Conservation (phyloP, 2,888 invertebrate genomes). For the Agriopis aurantiaria region DNA sequence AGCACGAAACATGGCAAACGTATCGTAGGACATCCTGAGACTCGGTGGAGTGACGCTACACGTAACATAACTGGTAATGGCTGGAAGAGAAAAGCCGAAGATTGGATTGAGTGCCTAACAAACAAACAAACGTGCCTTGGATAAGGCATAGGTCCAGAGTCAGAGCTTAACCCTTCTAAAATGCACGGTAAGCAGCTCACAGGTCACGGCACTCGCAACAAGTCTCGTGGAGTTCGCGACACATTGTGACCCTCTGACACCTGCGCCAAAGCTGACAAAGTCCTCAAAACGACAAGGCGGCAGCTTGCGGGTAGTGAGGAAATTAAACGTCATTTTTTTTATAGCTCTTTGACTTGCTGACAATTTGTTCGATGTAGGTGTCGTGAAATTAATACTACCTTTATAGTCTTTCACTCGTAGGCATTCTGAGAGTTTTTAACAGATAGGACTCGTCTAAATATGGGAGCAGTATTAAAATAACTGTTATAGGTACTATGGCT, state of each 20-base stretch:
- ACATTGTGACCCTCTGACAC: conserved; percentile 15
- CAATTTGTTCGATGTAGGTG: conserved; percentile 8
- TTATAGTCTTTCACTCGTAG: too few relatives aligned
- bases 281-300: not conserved
- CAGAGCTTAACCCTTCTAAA: conserved; percentile 12
- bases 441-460: too few relatives aligned
- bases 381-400: conserved; percentile 1
- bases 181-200: conserved; percentile 23
- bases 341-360: not conserved
- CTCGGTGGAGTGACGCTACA: too few relatives aligned
- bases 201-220: not conserved
- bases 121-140: too few relatives aligned
- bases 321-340: conserved; percentile 22
- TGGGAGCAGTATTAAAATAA: too few relatives aligned
- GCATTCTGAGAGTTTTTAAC: too few relatives aligned
- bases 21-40: too few relatives aligned
- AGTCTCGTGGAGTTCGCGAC: conserved; percentile 11
- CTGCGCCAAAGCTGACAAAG: not conserved
- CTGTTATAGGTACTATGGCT: too few relatives aligned
- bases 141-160: not conserved
- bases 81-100: too few relatives aligned
- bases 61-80: too few relatives aligned
- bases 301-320: conserved; percentile 8
- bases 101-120: too few relatives aligned
- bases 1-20: too few relatives aligned